phyloP scores from a whole-genome alignment of 30 jellyfish, hydroid and myxozoan genomes.

The Nemopilema nomurai region DNA sequence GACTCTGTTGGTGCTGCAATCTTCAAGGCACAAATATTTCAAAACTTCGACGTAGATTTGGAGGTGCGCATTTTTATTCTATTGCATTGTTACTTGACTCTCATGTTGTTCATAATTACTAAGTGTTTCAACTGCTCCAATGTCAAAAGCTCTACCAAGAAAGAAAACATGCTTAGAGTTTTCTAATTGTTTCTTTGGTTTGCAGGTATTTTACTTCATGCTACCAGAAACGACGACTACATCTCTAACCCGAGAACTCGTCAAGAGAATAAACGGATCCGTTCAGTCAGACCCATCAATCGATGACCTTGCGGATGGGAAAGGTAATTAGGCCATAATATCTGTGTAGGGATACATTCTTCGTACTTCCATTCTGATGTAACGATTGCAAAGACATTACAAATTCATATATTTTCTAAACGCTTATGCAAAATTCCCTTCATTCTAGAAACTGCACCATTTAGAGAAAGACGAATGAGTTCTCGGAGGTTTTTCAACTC shows the following conservation, averaged over 20 bases:
- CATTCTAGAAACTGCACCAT: neutral
- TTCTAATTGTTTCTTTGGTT: neutral
- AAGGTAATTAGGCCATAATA: too few species aligned
- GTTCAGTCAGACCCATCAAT: neutral
- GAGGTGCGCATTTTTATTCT: constrained; percentile 35
- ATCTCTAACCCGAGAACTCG: neutral
- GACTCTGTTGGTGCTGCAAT: constrained; percentile 70
- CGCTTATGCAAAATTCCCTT: too few species aligned
- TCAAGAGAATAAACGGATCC: neutral
- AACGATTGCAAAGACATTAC: too few species aligned
- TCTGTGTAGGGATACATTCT: too few species aligned
- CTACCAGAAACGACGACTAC: constrained; percentile 46
- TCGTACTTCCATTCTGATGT: too few species aligned
- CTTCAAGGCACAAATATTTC: constrained; percentile 13
- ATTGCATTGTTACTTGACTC: neutral
- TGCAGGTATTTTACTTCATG: constrained; percentile 47
- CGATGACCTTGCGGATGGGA: too few species aligned
- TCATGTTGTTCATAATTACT: too few species aligned
- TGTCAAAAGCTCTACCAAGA: neutral
- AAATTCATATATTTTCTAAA: too few species aligned
- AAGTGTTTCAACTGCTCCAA: too few species aligned
- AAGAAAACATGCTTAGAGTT: constrained; percentile 3
- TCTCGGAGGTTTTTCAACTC: neutral
- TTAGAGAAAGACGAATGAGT: neutral
- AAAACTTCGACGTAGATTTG: constrained; percentile 23